Evolutionary conservation across 2,797 vertebrate genomes (phyloP), one percentile per base, ranked within the genome.

Genomic region (Lemur catta): DNA sequence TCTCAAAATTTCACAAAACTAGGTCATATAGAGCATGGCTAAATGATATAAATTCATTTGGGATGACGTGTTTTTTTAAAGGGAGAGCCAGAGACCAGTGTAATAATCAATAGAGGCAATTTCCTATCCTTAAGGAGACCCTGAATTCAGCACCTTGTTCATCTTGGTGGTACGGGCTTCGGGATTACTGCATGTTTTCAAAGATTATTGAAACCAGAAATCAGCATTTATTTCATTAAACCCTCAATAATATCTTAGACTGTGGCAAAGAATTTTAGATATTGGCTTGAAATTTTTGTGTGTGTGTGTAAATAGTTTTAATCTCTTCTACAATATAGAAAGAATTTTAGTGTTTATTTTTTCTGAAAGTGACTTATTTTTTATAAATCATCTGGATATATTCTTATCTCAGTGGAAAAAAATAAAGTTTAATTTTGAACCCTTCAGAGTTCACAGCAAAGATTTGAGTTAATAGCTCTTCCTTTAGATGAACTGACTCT

Each of bases 391-490:
- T 72, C 11, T 89, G 61, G 30, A 8, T 52, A 76, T 63, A 48
- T n/a, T 84, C 26, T 92, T 17, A 50, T 24, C 33, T 75, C 24
- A 38, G 0, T 20, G 13, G 67, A 5, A 28, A 15, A 48, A 63
- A 72, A 52, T 4, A 46, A 5, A 5, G 65, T 86, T 92, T 65
- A 26, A 63, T 84, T 94, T 85, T 91, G 8, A 59, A 84, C 84
- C 48, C 52, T 28, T 11, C 5, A 84, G 86, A 61, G 26, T 89
- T 87, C 78, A 4, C 20, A 78, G 69, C 26, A 59, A 94, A 81
- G 43, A 80, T 94, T 65, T 82, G 20, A 72, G 4, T 89, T 67
- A 95, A 65, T 65, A 81, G 28, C n/a, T 96, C 67, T 89, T 78
- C 90, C 18, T 89, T 93, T 71, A 65, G 48, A 69, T 65, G 22